These are phyloP conservation scores for Nanger granti DNA, from an alignment of 2,113 vertebrate species.

Conservation along the genomic window DNA sequence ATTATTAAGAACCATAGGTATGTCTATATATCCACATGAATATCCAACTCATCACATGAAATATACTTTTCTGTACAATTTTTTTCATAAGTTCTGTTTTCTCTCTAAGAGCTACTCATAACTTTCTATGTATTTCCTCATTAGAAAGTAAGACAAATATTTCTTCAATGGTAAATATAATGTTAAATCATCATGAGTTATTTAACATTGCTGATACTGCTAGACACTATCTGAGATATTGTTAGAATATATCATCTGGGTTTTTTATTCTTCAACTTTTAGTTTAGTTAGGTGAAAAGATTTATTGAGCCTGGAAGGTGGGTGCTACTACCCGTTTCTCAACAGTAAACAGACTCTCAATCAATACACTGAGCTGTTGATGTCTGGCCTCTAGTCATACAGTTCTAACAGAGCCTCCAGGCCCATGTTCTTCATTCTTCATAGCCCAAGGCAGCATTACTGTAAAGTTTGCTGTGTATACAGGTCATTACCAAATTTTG, in stretches of 20 bases:
- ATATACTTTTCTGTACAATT: neutral
- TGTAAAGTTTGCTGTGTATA: neutral
- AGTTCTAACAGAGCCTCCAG: neutral
- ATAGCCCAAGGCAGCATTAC: neutral
- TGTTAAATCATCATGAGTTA: neutral
- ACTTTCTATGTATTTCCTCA: neutral
- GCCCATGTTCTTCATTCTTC: neutral
- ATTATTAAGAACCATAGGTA: neutral
- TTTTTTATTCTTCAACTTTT: neutral
- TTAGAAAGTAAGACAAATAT: neutral
- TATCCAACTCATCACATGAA: neutral
- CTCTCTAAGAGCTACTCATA: neutral
- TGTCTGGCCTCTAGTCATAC: neutral
- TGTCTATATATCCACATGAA: neutral
- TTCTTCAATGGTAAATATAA: neutral
- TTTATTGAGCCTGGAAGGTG: neutral
- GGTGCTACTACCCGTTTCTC: neutral
- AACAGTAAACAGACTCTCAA: neutral
- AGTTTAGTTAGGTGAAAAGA: neutral
- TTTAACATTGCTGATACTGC: neutral
- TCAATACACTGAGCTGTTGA: neutral
- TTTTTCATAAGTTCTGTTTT: neutral
- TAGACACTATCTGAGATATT: neutral
- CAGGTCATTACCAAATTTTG: neutral
- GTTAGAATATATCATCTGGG: neutral